Evolutionary conservation across 2,888 invertebrate genomes (phyloP).

Genomic region (Dolichomitus sp.): DNA sequence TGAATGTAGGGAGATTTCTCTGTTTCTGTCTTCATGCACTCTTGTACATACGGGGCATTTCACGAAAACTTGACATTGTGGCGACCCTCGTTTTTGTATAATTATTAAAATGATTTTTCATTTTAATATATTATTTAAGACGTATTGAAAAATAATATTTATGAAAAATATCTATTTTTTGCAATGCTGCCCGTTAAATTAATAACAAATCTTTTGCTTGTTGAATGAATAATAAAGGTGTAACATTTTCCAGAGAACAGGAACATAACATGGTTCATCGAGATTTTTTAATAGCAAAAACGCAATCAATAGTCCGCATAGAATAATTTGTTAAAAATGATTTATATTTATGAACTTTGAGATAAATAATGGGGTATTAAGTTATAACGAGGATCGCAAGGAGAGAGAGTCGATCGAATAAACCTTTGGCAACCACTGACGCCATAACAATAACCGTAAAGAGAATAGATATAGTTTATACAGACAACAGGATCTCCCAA

Average conservation of each 20-base stretch:
- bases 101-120: no score
- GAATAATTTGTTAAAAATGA: background rate
- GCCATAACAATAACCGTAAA: conserved; percentile 38
- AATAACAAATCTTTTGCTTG: no score
- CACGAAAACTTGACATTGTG: no score
- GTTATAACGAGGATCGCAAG: no score
- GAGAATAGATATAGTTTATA: conserved; percentile 19
- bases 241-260: no score
- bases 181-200: no score
- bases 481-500: conserved; percentile 55
- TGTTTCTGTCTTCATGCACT: conserved; percentile 3
- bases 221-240: no score
- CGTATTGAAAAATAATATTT: no score
- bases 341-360: background rate
- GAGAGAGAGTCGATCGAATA: conserved; percentile 45
- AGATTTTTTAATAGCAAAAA: background rate
- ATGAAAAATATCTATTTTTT: no score
- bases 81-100: no score
- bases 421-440: conserved; percentile 38
- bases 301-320: background rate
- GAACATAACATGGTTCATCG: no score
- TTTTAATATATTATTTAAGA: no score
- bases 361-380: background rate
- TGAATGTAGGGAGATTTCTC: conserved; percentile 12
- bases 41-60: background rate